These are phyloP conservation scores for Schizotus pectinicornis DNA, from an alignment of 2,888 invertebrate genomes.

Conservation along the genomic window DNA sequence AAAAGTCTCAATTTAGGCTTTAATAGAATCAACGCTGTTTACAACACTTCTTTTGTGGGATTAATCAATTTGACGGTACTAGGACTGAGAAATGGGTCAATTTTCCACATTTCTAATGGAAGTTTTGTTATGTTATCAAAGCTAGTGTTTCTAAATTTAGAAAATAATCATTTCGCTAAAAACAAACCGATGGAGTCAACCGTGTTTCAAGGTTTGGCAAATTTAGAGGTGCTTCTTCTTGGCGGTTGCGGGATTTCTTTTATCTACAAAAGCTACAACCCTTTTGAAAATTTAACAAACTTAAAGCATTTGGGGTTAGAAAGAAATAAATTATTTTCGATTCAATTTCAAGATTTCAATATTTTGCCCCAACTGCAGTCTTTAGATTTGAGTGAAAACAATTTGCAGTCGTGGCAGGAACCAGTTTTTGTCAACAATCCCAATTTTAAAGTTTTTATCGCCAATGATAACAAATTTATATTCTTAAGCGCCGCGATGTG, in stretches of 20 bases:
- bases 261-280: conserved; percentile 58
- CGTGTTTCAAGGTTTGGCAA: conserved; percentile 61
- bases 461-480: conserved; percentile 64
- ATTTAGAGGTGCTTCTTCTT: conserved; percentile 60
- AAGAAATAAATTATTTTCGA: conserved; percentile 60
- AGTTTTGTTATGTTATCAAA: conserved; percentile 60
- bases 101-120: conserved; percentile 60
- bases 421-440: conserved; percentile 60
- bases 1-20: conserved; percentile 62
- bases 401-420: conserved; percentile 62
- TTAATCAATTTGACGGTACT: conserved; percentile 60
- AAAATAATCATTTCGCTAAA: conserved; percentile 61
- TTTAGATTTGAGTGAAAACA: conserved; percentile 63
- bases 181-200: conserved; percentile 43
- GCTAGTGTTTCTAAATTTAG: conserved; percentile 62
- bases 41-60: conserved; percentile 61
- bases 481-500: conserved; percentile 65
- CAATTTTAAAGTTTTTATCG: conserved; percentile 55
- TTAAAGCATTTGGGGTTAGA: conserved; percentile 61
- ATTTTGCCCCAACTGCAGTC: conserved; percentile 58
- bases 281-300: conserved; percentile 62
- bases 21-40: conserved; percentile 63
- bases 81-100: conserved; percentile 62
- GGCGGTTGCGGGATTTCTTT: conserved; percentile 61
- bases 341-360: conserved; percentile 58